Base-by-base conservation (phyloP, 2,113 vertebrate species). In the Centropus unirufus region DNA sequence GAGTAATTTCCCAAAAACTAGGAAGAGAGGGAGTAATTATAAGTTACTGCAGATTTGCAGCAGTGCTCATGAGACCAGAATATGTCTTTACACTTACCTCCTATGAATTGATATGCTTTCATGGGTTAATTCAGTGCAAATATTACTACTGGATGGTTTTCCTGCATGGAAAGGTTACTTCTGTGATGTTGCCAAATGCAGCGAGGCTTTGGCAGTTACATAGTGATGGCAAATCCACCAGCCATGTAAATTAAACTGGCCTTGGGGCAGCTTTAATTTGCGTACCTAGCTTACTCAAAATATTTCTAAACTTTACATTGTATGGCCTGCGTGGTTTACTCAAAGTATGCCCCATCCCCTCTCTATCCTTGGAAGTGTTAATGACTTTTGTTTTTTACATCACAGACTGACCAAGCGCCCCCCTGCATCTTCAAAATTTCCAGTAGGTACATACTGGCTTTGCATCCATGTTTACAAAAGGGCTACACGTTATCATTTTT, bases 271-370 rank as follows among this genome's bases (percentile, higher is more conserved):
- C 84, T 97, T 96, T 69, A 90, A 85, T 73, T 91, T 93, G 67
- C 91, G 54, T 91, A 67, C 83, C 83, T 92, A 82, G 93, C 81
- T 86, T 88, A 36, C 66, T 94, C 49, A 95, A 91, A 96, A 94
- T 81, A 69, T 63, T 85, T 95, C 79, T 72, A 87, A 89, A 90
- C 72, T 75, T 92, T 78, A n/a, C 42, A 23, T 82, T 87, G 66
- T 72, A 84, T 40, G 62, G n/a, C 87, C 8, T 16, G 8, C 20
- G 7, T 47, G 44, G 27, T 90, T 94, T 92, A 36, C 59, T 70
- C 11, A 2, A 63, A 54, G 44, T 64, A 36, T 22, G 51, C 67
- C 54, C 32, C 76, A 67, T 72, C 18, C 23, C 46, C 57, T 85
- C 63, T 46, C 24, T 73, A 46, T 26, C 29, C 61, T 51, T 54